A percentile compares a stretch with the other conserved stretches of the same genome.
phyloP scores from a whole-genome alignment of 2,113 vertebrate species.

The Ciconia maguari region DNA sequence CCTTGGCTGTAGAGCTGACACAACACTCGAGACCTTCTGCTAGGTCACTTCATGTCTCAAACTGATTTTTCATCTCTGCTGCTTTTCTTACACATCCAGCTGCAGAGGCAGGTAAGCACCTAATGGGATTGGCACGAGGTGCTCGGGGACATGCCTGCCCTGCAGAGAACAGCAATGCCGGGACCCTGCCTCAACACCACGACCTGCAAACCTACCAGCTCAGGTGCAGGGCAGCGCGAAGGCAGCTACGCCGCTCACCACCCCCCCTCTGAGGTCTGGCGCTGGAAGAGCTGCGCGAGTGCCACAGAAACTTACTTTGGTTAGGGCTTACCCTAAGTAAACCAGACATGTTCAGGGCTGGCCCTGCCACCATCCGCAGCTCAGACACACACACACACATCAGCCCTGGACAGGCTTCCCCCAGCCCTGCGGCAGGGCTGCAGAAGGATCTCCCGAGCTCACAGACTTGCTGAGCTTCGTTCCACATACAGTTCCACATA shows the following conservation, averaged over 20 bases:
- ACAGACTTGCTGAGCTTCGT: not conserved
- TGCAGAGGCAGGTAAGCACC: not conserved
- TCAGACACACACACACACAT: not conserved
- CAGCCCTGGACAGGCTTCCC: not conserved
- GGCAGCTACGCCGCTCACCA: not conserved
- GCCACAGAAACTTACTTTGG: not conserved
- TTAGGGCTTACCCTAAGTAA: not conserved
- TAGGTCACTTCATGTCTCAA: not conserved
- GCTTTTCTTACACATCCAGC: not conserved
- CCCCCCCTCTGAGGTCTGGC: not conserved
- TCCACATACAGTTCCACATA: not conserved
- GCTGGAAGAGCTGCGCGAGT: accelerated
- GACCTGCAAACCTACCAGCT: not conserved
- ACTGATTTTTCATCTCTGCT: not conserved
- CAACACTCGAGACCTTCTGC: accelerated
- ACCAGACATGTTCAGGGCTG: not conserved
- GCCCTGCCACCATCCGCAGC: not conserved
- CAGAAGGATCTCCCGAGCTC: not conserved
- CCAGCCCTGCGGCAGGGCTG: not conserved
- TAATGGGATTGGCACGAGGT: not conserved
- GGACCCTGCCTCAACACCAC: no score
- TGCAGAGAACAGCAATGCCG: accelerated
- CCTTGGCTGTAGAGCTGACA: not conserved
- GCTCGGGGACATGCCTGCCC: not conserved
- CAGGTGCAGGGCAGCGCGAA: not conserved